Evolutionary conservation across 1,140 invertebrate genomes (phyloP).

Genomic region (Geopemphigus sp.): DNA sequence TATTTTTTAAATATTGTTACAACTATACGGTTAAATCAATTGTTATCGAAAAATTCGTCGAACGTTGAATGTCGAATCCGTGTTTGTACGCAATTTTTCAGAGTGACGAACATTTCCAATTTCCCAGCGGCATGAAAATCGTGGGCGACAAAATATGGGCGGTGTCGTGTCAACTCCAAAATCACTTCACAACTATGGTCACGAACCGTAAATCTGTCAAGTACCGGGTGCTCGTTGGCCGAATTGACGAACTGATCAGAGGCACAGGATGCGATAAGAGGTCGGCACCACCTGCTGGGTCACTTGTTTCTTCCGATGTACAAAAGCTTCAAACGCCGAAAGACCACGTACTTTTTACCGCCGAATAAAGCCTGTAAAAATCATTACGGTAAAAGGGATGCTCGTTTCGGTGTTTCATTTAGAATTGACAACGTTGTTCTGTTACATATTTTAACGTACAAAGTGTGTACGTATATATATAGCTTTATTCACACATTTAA

Average conservation of each 20-base stretch:
- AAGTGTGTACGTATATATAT: neutral
- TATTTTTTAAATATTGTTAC: too few relatives aligned
- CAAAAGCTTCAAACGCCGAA: neutral
- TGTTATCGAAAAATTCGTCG: neutral
- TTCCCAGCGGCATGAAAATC: slow-evolving; percentile 52
- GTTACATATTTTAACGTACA: neutral
- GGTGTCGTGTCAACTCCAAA: slow-evolving; percentile 52
- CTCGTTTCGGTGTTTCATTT: neutral
- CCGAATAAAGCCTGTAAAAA: neutral
- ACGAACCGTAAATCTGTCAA: slow-evolving; percentile 49
- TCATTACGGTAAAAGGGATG: neutral
- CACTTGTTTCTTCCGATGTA: neutral
- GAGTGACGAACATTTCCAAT: slow-evolving; percentile 53
- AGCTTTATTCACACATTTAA: neutral
- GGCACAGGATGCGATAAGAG: slow-evolving; percentile 51
- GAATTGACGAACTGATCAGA: slow-evolving; percentile 45
- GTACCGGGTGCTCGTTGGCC: slow-evolving; percentile 52
- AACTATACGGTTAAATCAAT: neutral
- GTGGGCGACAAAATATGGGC: slow-evolving; percentile 51
- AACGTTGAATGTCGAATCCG: neutral
- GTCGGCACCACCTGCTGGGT: slow-evolving; percentile 9
- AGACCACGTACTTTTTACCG: neutral
- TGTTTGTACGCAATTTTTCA: slow-evolving; percentile 43
- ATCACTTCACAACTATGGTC: slow-evolving; percentile 51
- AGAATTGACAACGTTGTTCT: neutral